These are phyloP conservation scores for Gymnodraco acuticeps DNA, from an alignment of 2,797 vertebrate species.

Conservation along the genomic window DNA sequence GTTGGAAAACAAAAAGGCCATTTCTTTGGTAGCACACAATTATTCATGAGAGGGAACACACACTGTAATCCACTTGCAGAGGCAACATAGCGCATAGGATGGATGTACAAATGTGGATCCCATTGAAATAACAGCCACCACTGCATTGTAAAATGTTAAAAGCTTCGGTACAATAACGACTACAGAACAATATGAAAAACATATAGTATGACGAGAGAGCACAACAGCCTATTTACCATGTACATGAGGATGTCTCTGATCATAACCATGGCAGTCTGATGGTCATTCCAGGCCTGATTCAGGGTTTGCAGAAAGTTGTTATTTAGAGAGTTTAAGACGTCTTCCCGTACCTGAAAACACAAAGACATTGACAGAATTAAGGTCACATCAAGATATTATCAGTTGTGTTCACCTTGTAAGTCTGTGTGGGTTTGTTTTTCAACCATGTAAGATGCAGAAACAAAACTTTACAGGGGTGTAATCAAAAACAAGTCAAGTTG, in stretches of 20 bases:
- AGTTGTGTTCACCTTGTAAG: too few species aligned
- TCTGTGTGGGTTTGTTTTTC: too few species aligned
- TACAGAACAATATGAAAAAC: not conserved
- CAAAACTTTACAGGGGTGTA: too few species aligned
- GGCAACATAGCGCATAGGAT: not conserved
- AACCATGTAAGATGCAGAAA: too few species aligned
- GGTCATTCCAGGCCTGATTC: constrained; percentile 98
- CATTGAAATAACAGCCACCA: not conserved
- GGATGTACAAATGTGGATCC: not conserved
- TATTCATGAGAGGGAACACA: constrained; percentile 17
- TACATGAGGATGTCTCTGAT: constrained; percentile 99
- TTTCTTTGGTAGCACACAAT: constrained; percentile 41
- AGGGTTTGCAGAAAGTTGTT: constrained; percentile 97
- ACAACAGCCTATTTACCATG: constrained; percentile 87
- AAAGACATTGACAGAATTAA: constrained; percentile 19
- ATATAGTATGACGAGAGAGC: not conserved
- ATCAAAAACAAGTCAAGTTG: not conserved
- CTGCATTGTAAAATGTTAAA: constrained; percentile 1
- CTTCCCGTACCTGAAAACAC: constrained; percentile 90
- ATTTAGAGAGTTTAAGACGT: constrained; percentile 95
- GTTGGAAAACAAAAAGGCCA: constrained; percentile 37
- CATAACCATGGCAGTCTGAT: constrained; percentile 98
- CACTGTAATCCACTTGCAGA: constrained; percentile 13
- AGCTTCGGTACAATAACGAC: not conserved
- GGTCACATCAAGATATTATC: constrained; percentile 3